phyloP scores from a whole-genome alignment of 1,140 invertebrate species.

The Drosophila nasuta region DNA sequence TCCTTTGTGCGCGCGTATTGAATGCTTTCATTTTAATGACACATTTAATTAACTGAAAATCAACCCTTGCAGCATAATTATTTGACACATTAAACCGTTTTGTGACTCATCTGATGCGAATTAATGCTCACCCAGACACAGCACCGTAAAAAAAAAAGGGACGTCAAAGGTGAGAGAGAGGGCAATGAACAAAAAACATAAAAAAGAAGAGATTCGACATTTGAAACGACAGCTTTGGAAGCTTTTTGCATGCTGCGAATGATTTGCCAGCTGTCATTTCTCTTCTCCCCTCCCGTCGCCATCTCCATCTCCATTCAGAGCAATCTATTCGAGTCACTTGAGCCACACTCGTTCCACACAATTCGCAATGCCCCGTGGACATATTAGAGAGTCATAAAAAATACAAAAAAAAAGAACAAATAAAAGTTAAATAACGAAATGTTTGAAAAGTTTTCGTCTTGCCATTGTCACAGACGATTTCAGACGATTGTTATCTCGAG shows the following conservation, averaged over 20 bases:
- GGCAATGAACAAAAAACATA: constrained; percentile 32
- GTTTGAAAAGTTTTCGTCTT: constrained; percentile 59
- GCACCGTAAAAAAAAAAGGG: neutral
- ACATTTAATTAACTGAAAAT: constrained; percentile 77
- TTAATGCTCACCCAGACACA: constrained; percentile 54
- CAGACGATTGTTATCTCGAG: constrained; percentile 31
- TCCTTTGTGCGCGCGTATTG: constrained; percentile 1
- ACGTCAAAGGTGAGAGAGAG: constrained; percentile 26
- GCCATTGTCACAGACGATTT: constrained; percentile 9
- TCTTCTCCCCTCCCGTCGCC: neutral
- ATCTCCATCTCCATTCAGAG: neutral
- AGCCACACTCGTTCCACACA: constrained; percentile 7
- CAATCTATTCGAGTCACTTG: neutral
- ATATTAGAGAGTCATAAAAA: constrained; percentile 69
- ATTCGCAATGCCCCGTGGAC: constrained; percentile 64
- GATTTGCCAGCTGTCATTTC: constrained; percentile 20
- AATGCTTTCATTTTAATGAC: constrained; percentile 51
- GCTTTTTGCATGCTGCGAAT: constrained; percentile 28
- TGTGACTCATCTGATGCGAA: constrained; percentile 71
- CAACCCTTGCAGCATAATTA: constrained; percentile 70
- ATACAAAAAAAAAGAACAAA: constrained; percentile 51
- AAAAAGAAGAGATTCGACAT: constrained; percentile 24
- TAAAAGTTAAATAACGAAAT: constrained; percentile 78
- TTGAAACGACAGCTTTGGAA: constrained; percentile 26
- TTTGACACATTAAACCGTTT: constrained; percentile 81